Conservation (phyloP, 2,888 invertebrate species). For the Andrena fulva region DNA sequence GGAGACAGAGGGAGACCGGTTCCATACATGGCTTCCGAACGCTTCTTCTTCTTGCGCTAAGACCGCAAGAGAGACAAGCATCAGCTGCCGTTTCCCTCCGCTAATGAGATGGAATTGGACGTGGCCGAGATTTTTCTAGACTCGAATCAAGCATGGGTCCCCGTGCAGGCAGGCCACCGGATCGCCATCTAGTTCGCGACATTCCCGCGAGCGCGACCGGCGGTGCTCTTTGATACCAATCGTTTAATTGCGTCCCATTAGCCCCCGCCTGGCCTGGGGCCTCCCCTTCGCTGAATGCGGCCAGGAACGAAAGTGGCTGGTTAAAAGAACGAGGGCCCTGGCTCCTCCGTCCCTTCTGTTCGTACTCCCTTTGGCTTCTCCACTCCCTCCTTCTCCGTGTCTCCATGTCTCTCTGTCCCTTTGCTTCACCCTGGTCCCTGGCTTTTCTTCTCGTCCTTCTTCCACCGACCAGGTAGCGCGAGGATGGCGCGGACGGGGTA, state of each 20-base stretch:
- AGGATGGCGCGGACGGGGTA: slow-evolving; percentile 65
- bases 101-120: slow-evolving; percentile 85
- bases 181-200: slow-evolving; percentile 81
- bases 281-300: slow-evolving; percentile 72
- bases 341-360: slow-evolving; percentile 50
- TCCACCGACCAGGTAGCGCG: slow-evolving; percentile 52
- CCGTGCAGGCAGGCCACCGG: slow-evolving; percentile 35
- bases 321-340: slow-evolving; percentile 60
- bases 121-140: slow-evolving; percentile 85
- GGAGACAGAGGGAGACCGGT: slow-evolving; percentile 83
- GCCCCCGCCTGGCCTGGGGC: slow-evolving; percentile 77
- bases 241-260: slow-evolving; percentile 85
- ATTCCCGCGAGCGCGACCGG: slow-evolving; percentile 83
- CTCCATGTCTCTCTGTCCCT: slow-evolving; percentile 55
- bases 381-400: slow-evolving; percentile 49
- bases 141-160: slow-evolving; percentile 71
- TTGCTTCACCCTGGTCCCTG: slow-evolving; percentile 36
- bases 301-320: slow-evolving; percentile 74
- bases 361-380: slow-evolving; percentile 46
- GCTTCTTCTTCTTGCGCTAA: slow-evolving; percentile 83
- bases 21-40: slow-evolving; percentile 85
- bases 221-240: slow-evolving; percentile 84
- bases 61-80: slow-evolving; percentile 83
- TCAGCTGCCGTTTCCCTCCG: slow-evolving; percentile 84
- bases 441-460: slow-evolving; percentile 64